Evolutionary conservation across 2,888 invertebrate genomes (phyloP).

Genomic region (Aplocera efformata): DNA sequence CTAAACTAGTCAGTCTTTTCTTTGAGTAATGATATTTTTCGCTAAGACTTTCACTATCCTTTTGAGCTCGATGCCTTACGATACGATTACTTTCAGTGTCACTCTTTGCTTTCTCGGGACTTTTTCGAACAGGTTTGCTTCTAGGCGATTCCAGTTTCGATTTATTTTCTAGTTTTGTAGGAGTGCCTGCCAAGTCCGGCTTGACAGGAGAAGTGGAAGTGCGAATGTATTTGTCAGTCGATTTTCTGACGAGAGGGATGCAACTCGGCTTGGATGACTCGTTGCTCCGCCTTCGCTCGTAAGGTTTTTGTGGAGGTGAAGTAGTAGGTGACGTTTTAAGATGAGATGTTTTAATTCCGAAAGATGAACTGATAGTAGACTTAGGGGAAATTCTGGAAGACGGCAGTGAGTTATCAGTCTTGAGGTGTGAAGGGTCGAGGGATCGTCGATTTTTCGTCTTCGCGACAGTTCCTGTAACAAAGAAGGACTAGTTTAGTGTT

Average conservation of each 20-base stretch:
- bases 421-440: conserved; percentile 62
- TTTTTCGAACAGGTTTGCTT: conserved; percentile 50
- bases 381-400: conserved; percentile 74
- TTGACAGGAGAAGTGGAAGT: conserved; percentile 62
- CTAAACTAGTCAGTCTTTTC: conserved; percentile 81
- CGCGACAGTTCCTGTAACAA: conserved; percentile 68
- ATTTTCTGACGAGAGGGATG: conserved; percentile 69
- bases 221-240: conserved; percentile 50
- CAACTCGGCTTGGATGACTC: conserved; percentile 64
- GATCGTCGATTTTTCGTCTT: conserved; percentile 63
- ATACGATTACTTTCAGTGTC: conserved; percentile 65
- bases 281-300: conserved; percentile 60
- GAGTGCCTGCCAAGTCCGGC: conserved; percentile 50
- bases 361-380: conserved; percentile 60
- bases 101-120: conserved; percentile 68
- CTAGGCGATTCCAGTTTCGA: conserved; percentile 53
- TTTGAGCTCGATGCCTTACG: conserved; percentile 75
- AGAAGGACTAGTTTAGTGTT: conserved; percentile 23
- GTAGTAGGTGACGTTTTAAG: conserved; percentile 49
- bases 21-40: conserved; percentile 78
- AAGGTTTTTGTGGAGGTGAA: conserved; percentile 45
- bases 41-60: conserved; percentile 71
- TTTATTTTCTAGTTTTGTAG: conserved; percentile 51
- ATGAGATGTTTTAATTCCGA: conserved; percentile 57
- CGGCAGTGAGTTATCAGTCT: conserved; percentile 72